phyloP scores from a whole-genome alignment of 2,888 invertebrate species.

The Dryomyza anilis region DNA sequence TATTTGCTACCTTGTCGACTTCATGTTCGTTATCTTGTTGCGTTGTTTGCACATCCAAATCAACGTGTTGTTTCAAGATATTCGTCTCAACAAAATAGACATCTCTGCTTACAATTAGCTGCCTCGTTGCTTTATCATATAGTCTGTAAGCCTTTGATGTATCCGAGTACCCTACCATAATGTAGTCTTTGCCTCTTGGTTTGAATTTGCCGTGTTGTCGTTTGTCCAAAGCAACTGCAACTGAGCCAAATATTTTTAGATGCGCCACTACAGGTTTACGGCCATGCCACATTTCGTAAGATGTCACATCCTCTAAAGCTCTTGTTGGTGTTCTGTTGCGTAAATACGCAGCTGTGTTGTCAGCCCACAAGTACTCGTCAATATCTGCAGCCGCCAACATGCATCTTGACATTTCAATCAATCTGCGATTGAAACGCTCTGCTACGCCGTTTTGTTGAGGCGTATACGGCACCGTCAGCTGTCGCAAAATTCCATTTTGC shows the following conservation, averaged over 20 bases:
- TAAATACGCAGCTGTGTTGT: constrained; percentile 34
- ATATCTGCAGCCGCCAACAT: constrained; percentile 41
- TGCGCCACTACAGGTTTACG: constrained; percentile 31
- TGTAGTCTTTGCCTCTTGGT: constrained; percentile 27
- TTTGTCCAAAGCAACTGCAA: constrained; percentile 28
- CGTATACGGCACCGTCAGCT: constrained; percentile 34
- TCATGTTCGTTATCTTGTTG: too few relatives aligned
- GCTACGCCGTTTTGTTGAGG: constrained; percentile 41
- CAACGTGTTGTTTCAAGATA: too few relatives aligned
- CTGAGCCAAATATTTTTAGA: constrained; percentile 27
- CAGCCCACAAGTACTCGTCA: constrained; percentile 39
- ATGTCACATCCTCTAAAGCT: constrained; percentile 28
- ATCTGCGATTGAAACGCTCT: constrained; percentile 33
- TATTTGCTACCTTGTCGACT: too few relatives aligned
- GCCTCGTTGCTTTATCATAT: too few relatives aligned
- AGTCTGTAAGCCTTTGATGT: constrained; percentile 28
- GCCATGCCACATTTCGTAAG: constrained; percentile 35
- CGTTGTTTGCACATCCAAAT: too few relatives aligned
- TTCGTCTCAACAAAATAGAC: too few relatives aligned
- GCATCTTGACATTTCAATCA: constrained; percentile 43
- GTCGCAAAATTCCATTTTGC: constrained; percentile 30
- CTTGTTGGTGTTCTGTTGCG: constrained; percentile 32
- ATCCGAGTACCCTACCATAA: constrained; percentile 32
- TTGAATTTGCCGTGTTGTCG: constrained; percentile 22
- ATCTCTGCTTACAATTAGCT: too few relatives aligned